Evolutionary conservation across 2,888 invertebrate species (phyloP).

Genomic region (Keiferia lycopersicella): DNA sequence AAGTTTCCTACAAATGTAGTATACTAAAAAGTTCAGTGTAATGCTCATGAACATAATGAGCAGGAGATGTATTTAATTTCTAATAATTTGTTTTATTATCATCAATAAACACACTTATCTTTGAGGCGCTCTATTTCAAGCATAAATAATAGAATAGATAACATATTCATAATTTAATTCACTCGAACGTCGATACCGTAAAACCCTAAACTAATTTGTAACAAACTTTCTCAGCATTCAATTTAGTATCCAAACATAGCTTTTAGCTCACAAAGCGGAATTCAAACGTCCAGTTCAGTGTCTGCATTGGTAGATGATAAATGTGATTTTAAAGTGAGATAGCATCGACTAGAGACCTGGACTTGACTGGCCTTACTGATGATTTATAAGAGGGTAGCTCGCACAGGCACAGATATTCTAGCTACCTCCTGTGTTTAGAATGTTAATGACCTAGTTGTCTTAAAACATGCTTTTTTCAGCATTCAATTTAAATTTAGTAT

Average conservation of each 20-base stretch:
- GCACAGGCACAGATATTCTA: conserved; percentile 1
- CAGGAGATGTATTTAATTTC: too few relatives aligned
- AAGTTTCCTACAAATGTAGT: too few relatives aligned
- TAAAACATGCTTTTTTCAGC: too few relatives aligned
- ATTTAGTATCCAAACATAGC: not conserved
- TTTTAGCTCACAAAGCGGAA: conserved; percentile 1
- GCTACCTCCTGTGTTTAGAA: not conserved
- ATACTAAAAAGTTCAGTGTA: too few relatives aligned
- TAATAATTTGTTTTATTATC: not conserved
- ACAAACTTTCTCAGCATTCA: not conserved
- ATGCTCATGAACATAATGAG: too few relatives aligned
- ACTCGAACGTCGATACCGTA: too few relatives aligned
- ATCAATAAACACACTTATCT: not conserved
- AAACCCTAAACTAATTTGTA: too few relatives aligned
- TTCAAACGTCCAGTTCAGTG: not conserved
- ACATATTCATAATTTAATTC: too few relatives aligned
- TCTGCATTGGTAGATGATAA: not conserved
- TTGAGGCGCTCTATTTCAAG: not conserved
- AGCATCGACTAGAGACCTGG: not conserved
- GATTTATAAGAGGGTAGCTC: not conserved
- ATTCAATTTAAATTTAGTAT: too few relatives aligned
- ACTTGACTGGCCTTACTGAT: not conserved
- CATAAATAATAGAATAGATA: not conserved
- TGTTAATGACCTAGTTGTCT: too few relatives aligned
- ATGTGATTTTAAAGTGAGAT: not conserved